Percentiles rank a stretch among this genome's conserved stretches.
phyloP scores from a whole-genome alignment of 2,888 invertebrate genomes.

The Stegophylla sp. region DNA sequence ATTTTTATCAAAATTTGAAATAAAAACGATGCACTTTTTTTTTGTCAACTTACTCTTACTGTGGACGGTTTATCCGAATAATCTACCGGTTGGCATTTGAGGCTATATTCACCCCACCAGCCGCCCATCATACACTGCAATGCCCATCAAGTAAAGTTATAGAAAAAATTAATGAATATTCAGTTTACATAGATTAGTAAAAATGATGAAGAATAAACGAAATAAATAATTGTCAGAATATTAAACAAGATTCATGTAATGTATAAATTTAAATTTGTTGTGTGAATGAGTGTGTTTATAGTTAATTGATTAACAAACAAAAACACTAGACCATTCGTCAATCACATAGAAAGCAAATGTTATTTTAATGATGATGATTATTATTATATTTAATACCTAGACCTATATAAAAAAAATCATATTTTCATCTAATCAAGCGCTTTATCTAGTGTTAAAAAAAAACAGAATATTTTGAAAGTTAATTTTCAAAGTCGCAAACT shows the following conservation, averaged over 20 bases:
- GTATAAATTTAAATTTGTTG: background rate
- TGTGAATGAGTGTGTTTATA: background rate
- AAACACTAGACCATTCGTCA: constrained; percentile 27
- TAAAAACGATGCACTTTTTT: constrained; percentile 26
- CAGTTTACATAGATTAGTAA: background rate
- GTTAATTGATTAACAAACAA: constrained; percentile 21
- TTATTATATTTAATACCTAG: constrained; percentile 26
- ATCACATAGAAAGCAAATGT: constrained; percentile 32
- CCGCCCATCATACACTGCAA: constrained; percentile 85
- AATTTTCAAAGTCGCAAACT: background rate
- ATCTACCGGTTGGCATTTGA: constrained; percentile 90
- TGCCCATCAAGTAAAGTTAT: constrained; percentile 59
- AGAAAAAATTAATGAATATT: constrained; percentile 34
- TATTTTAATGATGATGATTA: constrained; percentile 33
- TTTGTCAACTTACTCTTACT: constrained; percentile 76
- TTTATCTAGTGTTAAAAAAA: background rate
- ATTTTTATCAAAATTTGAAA: constrained; percentile 21
- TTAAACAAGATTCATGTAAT: constrained; percentile 3
- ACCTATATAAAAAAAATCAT: constrained; percentile 25
- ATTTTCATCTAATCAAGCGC: background rate
- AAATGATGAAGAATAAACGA: background rate
- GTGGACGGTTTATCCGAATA: constrained; percentile 81
- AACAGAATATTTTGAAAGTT: background rate
- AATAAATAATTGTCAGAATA: constrained; percentile 3
- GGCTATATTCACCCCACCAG: constrained; percentile 89